Base-by-base conservation (phyloP, 2,797 vertebrate species). In the Pogonophryne albipinna region DNA sequence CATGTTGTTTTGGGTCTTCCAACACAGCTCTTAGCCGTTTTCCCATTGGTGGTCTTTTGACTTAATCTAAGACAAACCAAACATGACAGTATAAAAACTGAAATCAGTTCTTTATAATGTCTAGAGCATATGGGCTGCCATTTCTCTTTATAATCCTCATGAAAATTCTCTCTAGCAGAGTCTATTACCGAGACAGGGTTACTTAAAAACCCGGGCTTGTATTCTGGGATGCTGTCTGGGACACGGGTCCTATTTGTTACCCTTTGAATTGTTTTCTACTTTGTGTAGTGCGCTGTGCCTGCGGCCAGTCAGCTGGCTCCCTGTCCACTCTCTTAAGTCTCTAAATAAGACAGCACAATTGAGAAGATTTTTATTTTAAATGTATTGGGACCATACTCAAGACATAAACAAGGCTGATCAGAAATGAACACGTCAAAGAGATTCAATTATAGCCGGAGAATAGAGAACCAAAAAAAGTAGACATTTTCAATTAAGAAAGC, bases 161-260 rank as follows among this genome's bases (percentile, higher is more conserved):
- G 51, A 82, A 86, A 78, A 76, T 80, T 78, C 71, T 65, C 79
- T 87, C 46, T 78, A 87, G 85, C 77, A 78, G 1, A 4, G 86
- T 87, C 85, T 85, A 78, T 85, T 87, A 86, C 3, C 14, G 45
- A 85, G 81, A 88, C 51, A n/a, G 50, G 56, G 71, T 69, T 41
- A 70, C 64, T 83, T 63, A 58, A 45, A 65, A 69, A 49, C 17
- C 15, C 4, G 47, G 56, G 78, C 17, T 44, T 49, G 61, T 20
- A 71, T 17, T 58, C 51, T 6, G 71, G 27, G 58, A 68, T 38
- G 50, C 77, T 83, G 76, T 76, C 78, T 7, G 76, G 75, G 85
- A 88, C 85, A 83, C 85, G 52, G 59, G 51, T 84, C 77, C 87
- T 78, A 85, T 90, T 91, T 86, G 90, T 92, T 89, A 87, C 79